Percentiles rank a stretch among this genome's conserved stretches.
phyloP scores from a whole-genome alignment of 2,888 invertebrate genomes.

The Plutella xylostella region DNA sequence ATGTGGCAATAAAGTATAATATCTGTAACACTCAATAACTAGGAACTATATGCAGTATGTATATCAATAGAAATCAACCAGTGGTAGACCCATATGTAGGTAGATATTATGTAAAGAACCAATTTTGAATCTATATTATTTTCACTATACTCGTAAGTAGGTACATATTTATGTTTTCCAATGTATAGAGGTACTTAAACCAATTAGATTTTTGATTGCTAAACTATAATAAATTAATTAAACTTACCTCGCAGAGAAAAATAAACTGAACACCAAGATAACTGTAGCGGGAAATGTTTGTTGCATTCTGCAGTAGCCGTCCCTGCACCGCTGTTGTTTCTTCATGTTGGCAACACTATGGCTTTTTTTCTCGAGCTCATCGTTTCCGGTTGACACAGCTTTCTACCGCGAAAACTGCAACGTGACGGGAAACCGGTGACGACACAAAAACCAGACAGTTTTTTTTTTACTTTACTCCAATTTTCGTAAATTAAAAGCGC shows the following conservation, averaged over 20 bases:
- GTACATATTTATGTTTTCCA: too few relatives aligned
- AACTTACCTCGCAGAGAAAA: slow-evolving; percentile 51
- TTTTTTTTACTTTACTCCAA: slow-evolving; percentile 8
- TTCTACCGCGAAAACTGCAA: slow-evolving; percentile 26
- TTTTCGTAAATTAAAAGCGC: slow-evolving; percentile 7
- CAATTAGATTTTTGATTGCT: too few relatives aligned
- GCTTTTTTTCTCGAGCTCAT: slow-evolving; percentile 50
- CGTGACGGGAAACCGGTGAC: slow-evolving; percentile 11
- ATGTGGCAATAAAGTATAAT: too few relatives aligned
- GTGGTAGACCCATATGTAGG: too few relatives aligned
- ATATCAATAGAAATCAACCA: too few relatives aligned
- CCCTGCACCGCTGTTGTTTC: slow-evolving; percentile 9
- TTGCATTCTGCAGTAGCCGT: slow-evolving; percentile 40
- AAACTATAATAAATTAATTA: not conserved
- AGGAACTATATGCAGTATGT: too few relatives aligned
- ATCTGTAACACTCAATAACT: too few relatives aligned
- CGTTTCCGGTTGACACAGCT: slow-evolving; percentile 41
- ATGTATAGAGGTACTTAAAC: too few relatives aligned
- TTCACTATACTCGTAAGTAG: too few relatives aligned
- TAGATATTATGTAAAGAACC: too few relatives aligned
- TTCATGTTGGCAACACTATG: slow-evolving; percentile 64
- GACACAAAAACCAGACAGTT: too few relatives aligned
- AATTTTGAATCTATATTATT: too few relatives aligned
- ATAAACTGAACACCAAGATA: slow-evolving; percentile 39
- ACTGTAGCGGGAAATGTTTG: slow-evolving; percentile 43